phyloP scores from a whole-genome alignment of 2,797 vertebrate species.

The Myotis daubentonii region DNA sequence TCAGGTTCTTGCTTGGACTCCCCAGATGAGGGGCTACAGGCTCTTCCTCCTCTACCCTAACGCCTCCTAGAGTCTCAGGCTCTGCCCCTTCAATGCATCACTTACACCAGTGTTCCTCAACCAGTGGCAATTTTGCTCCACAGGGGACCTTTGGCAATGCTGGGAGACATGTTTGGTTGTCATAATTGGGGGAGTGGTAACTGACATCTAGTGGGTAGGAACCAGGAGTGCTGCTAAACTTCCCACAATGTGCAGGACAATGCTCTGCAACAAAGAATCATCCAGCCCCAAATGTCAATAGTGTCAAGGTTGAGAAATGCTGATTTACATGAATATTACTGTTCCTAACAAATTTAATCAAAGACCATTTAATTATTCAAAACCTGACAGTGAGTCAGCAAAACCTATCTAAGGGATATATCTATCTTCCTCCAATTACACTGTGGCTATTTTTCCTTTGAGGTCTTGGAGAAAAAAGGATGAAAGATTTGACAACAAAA shows the following conservation, averaged over 20 bases:
- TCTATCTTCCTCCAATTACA: background rate
- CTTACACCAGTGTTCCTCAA: background rate
- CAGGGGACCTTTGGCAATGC: background rate
- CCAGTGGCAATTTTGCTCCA: background rate
- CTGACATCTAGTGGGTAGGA: background rate
- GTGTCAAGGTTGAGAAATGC: background rate
- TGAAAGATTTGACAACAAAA: conserved; percentile 83
- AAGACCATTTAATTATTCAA: background rate
- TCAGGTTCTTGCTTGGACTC: background rate
- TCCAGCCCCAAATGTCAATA: background rate
- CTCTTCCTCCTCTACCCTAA: background rate
- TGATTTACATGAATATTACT: background rate
- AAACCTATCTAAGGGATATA: background rate
- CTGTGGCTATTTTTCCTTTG: background rate
- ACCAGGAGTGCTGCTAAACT: background rate
- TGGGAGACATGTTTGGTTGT: background rate
- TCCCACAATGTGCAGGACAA: background rate
- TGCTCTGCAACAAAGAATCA: background rate
- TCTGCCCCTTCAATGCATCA: background rate
- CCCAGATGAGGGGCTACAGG: background rate
- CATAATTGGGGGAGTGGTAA: background rate
- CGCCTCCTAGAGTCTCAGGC: background rate
- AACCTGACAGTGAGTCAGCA: background rate
- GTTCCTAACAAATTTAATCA: background rate
- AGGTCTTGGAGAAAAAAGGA: conserved; percentile 51